These are phyloP conservation scores for Mus spretus DNA, from an alignment of 2,797 vertebrate species.

Conservation along the genomic window DNA sequence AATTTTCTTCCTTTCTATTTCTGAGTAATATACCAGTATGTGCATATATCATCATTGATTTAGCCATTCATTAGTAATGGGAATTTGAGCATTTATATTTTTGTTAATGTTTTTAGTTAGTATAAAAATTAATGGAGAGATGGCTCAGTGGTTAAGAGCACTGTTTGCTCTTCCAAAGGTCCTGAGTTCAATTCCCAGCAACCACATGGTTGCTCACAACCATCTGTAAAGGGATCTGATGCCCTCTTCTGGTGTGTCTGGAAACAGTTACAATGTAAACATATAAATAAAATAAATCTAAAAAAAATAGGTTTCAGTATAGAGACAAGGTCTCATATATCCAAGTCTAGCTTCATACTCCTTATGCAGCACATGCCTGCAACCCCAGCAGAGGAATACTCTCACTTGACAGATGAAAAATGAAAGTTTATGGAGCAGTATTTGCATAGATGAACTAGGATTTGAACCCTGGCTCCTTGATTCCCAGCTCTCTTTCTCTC, in stretches of 20 bases:
- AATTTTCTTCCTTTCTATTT: constrained; percentile 19
- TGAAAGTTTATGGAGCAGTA: background rate
- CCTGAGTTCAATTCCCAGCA: too few species aligned
- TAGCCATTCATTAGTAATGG: background rate
- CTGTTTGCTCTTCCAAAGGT: too few species aligned
- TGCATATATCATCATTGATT: background rate
- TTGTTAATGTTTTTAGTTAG: background rate
- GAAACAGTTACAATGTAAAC: too few species aligned
- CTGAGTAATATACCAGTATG: background rate
- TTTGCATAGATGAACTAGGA: background rate
- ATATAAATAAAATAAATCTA: too few species aligned
- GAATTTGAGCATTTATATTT: constrained; percentile 28
- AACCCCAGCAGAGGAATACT: background rate
- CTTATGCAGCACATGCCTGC: background rate
- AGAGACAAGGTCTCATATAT: background rate
- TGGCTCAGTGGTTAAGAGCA: too few species aligned
- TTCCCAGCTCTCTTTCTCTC: background rate
- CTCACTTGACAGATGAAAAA: constrained; percentile 23
- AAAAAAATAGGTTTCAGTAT: background rate
- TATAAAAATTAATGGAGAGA: too few species aligned
- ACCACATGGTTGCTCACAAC: too few species aligned
- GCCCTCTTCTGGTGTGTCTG: too few species aligned
- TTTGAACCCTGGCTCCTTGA: background rate
- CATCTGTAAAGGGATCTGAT: too few species aligned
- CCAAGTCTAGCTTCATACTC: background rate